These are phyloP conservation scores for Euproctis similis DNA, from an alignment of 2,888 invertebrate species.

Conservation along the genomic window DNA sequence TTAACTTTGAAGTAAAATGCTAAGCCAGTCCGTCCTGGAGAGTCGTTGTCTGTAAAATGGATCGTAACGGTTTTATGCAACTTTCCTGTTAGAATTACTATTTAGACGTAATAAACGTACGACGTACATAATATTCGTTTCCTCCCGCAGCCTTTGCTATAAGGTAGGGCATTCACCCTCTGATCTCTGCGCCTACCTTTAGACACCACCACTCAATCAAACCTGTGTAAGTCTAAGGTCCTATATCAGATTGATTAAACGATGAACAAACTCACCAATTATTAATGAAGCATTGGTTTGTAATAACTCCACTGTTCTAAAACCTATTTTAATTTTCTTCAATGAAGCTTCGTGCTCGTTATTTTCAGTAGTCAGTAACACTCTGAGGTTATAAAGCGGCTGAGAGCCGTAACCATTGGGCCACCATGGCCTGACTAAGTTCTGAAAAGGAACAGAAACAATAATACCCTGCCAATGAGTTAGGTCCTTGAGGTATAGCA, in stretches of 20 bases:
- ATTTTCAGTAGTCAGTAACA: conserved; percentile 55
- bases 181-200: no score
- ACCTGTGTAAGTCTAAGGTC: no score
- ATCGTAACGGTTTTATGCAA: no score
- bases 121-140: background rate
- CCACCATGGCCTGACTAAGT: conserved; percentile 85
- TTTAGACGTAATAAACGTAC: no score
- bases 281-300: conserved; percentile 77
- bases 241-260: no score
- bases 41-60: conserved; percentile 46
- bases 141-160: no score
- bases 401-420: conserved; percentile 94
- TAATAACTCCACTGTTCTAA: conserved; percentile 88
- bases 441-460: no score
- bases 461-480: no score
- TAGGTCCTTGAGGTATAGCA: no score
- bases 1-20: conserved; percentile 93
- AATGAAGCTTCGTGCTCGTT: conserved; percentile 37
- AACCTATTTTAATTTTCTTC: conserved; percentile 84
- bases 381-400: conserved; percentile 81
- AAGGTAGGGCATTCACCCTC: no score
- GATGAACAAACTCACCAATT: conserved; percentile 45
- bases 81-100: no score
- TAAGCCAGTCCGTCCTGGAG: conserved; percentile 72
- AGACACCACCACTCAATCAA: no score